Conservation (phyloP, 1,140 invertebrate genomes). For the Myzus persicae region DNA sequence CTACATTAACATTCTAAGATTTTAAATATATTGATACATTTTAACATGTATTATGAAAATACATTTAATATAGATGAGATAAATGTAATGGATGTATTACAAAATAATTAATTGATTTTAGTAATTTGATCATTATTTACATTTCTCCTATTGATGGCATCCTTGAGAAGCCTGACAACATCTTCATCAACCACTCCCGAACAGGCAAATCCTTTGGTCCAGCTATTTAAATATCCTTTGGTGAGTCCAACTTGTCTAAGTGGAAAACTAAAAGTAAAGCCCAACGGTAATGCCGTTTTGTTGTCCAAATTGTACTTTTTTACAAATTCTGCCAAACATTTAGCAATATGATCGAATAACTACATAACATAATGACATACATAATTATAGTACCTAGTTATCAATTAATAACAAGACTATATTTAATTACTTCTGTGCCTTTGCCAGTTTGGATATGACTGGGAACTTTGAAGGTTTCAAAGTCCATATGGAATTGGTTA, state of each 20-base stretch:
- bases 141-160: conserved; percentile 79
- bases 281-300: conserved; percentile 80
- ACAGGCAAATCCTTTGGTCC: conserved; percentile 96
- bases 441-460: conserved; percentile 92
- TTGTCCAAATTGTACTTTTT: conserved; percentile 67
- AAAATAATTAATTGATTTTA: background rate
- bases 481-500: conserved; percentile 78
- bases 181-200: conserved; percentile 85
- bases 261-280: conserved; percentile 73
- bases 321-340: conserved; percentile 77
- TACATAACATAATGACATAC: conserved; percentile 61
- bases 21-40: conserved; percentile 26
- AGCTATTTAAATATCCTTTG: conserved; percentile 83
- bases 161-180: conserved; percentile 81
- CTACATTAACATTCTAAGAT: conserved; percentile 66
- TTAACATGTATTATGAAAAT: background rate
- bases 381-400: background rate
- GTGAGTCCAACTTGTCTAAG: conserved; percentile 89
- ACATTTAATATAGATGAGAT: background rate
- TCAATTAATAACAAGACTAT: background rate
- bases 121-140: conserved; percentile 70
- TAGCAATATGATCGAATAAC: conserved; percentile 80
- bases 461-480: conserved; percentile 95
- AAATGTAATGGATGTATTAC: background rate
- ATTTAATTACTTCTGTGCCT: conserved; percentile 71